Base-by-base conservation (phyloP, 2,888 invertebrate species). In the Frankliniella fusca region DNA sequence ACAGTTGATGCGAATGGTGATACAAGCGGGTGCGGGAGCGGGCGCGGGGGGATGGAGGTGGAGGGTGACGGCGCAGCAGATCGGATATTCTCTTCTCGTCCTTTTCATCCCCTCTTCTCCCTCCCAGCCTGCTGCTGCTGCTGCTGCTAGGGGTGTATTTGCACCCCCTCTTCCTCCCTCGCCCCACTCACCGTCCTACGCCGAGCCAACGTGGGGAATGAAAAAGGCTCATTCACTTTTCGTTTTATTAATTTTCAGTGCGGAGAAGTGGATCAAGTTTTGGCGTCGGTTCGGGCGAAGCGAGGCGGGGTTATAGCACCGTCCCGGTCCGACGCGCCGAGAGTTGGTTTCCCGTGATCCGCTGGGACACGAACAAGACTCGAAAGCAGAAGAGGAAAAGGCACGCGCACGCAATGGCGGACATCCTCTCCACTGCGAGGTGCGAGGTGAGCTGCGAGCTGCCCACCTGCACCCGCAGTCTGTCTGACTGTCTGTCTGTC, bases 1-100 rank as follows among this genome's bases (percentile, higher is more conserved):
- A 76, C 70, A 76, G 70, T 76, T 76, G 70, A 76, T 76, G 70
- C 27, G 70, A 27, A 76, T 76, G 70, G 70, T 76, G 70, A 76
- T 76, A 76, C 70, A 76, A 70, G 70, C 70, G 70, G 70, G 70
- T 23, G 70, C 12, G 70, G 0, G 70, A 23, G 23, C 11, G 70
- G 65, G n/a, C n/a, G 9, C 20, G n/a, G 20, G 1, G 65, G n/a
- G 65, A 10, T 18, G 65, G 9, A 9, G 18, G 65, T 23, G 70
- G 70, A n/a, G 20, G 15, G 65, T 11, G 7, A 7, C 15, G 65
- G 20, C n/a, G n/a, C 27, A 11, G 70, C 70, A 76, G 70, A 76
- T 76, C 12, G 70, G 70, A 76, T 76, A 76, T 76, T 76, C 27
- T 76, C 70, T 23, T 76, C 70, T 76, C 10, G 70, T 76, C 70